Evolutionary conservation across 92 coral and sea anemone species (phyloP).

Genomic region (Paragorgia papillata): DNA sequence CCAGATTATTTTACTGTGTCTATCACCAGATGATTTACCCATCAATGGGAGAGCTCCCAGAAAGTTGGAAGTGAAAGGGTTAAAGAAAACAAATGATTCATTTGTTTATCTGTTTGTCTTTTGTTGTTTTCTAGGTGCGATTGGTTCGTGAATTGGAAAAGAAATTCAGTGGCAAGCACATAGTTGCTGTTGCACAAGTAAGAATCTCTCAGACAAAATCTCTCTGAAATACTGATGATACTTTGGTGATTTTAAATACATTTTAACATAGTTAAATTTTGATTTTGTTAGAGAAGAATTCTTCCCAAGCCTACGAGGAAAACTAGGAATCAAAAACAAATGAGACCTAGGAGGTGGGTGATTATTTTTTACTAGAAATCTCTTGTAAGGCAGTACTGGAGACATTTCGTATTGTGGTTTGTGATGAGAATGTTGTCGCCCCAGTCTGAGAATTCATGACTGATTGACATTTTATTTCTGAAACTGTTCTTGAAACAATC

Average conservation of each 20-base stretch:
- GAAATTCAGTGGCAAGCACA: slow-evolving; percentile 99
- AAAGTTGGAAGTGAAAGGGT: too few relatives aligned
- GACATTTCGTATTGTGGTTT: slow-evolving; percentile 13
- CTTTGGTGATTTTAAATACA: background rate
- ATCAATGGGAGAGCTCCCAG: too few relatives aligned
- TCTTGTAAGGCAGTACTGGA: slow-evolving; percentile 8
- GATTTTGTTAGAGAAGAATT: slow-evolving; percentile 76
- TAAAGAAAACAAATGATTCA: background rate
- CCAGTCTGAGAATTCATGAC: slow-evolving; percentile 82
- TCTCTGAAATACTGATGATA: background rate
- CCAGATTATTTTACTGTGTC: too few relatives aligned
- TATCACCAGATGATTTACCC: too few relatives aligned
- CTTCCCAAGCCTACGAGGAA: slow-evolving; percentile 91
- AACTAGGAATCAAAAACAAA: slow-evolving; percentile 90
- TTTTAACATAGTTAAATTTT: slow-evolving; percentile 7
- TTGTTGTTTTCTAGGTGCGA: slow-evolving; percentile 64
- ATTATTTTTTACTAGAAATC: background rate
- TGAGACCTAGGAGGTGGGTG: slow-evolving; percentile 90
- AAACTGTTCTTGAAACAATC: too few relatives aligned
- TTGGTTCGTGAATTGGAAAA: slow-evolving; percentile 96
- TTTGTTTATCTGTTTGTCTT: background rate
- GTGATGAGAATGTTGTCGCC: slow-evolving; percentile 92
- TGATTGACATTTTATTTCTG: slow-evolving; percentile 59
- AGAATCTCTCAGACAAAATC: slow-evolving; percentile 2
- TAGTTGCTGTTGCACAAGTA: slow-evolving; percentile 93